Evolutionary conservation across 2,113 vertebrate genomes (phyloP), one percentile per base, ranked within the genome.

Genomic region (Brachionichthys hirsutus): DNA sequence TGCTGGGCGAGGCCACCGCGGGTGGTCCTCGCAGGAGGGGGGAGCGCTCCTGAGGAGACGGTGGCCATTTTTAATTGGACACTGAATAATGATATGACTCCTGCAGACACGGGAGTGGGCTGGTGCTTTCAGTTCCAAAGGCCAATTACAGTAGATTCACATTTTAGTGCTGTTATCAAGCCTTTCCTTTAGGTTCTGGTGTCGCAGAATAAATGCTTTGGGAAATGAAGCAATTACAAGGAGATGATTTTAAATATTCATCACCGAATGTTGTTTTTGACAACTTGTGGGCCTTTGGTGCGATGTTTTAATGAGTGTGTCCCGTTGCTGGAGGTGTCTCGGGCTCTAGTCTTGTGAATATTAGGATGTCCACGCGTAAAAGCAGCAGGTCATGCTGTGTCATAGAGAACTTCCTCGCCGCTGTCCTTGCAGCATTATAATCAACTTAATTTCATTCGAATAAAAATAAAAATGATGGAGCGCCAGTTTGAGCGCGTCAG

Each of bases 1-100:
- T 63, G 54, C 57, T 12, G 66, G 65, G 71, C 54, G 36, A 61
- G 46, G 35, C 8, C 24, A 36, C 81, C 50, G 80, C 79, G 78
- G 84, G 84, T 82, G 77, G 81, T 83, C 75, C 59, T 78, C 74
- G 53, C 77, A 60, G 53, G 73, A 74, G 64, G 36, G 54, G 36
- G 51, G 36, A 60, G 67, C 18, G 55, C 72, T 78, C 71, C 81
- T 63, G 73, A 67, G 62, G 80, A 79, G 69, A 70, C 17, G 17
- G 17, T 60, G 78, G 67, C 61, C 75, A 57, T 69, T 78, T 38
- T 86, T 89, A 88, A 88, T 89, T 89, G 88, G 86, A 79, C 81
- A 54, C 72, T 72, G 77, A 83, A 85, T 83, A 82, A 87, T 64
- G 63, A 85, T 72, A 69, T 51, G 75, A 80, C 57, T 57, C 15